phyloP scores from a whole-genome alignment of 1,140 invertebrate genomes.

The Scylla paramamosain region DNA sequence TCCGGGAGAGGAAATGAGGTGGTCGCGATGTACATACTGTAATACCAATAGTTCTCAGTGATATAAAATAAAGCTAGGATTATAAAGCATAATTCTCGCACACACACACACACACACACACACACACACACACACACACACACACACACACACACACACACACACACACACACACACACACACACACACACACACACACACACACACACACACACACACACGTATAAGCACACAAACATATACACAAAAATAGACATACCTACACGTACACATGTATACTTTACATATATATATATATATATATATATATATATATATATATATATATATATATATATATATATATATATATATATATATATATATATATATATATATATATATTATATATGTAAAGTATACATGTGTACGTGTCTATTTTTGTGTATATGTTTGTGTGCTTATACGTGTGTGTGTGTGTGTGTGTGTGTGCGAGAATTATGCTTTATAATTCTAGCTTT shows the following conservation, averaged over 20 bases:
- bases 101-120: too few species aligned
- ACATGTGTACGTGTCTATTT: not conserved
- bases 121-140: too few species aligned
- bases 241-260: not conserved
- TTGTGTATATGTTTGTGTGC: too few species aligned
- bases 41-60: too few species aligned
- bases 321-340: slow-evolving; percentile 47
- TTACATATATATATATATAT: slow-evolving; percentile 33
- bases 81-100: too few species aligned
- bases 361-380: not conserved
- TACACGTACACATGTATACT: not conserved
- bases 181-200: not conserved
- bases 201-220: slow-evolving; percentile 29
- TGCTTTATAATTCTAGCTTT: not conserved
- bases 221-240: not conserved
- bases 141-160: too few species aligned
- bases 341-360: not conserved
- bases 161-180: not conserved
- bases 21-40: too few species aligned
- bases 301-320: slow-evolving; percentile 46
- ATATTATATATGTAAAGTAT: slow-evolving; percentile 21
- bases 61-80: too few species aligned
- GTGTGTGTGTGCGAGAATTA: too few species aligned
- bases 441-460: too few species aligned
- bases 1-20: too few species aligned